Evolutionary conservation across 2,888 invertebrate species (phyloP), one percentile per base, ranked within the genome.

Genomic region (Girardia tigrina): DNA sequence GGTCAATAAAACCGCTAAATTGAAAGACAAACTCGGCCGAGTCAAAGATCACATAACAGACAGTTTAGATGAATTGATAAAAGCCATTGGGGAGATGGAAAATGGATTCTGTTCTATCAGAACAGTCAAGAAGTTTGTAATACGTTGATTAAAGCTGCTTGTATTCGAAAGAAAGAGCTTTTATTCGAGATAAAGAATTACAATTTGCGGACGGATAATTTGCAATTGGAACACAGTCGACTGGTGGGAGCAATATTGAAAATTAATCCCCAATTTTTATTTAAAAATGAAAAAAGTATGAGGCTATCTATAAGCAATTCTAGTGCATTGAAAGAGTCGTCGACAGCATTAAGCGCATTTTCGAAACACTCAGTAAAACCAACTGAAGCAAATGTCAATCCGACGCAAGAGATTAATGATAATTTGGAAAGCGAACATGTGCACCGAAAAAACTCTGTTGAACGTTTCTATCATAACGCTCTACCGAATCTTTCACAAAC

Each of bases 71-170:
- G 56, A 56, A n/a, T 56, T 56, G n/a, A 56, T 56, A n/a, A 56
- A 56, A 20, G 56, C 56, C 4, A 56, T 56, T 16, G 56, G 56
- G 4, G 56, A 56, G 23, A 23, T 56, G 4, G 56, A 56, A 56
- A 56, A 56, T 56, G 56, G 56, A 56, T 56, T 56, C 56, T 56
- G 23, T 56, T 56, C 23, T 56, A 56, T n/a, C 56, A 56, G n/a
- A 56, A 56, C n/a, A 56, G 56, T 56, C 56, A 56, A 6, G 20
- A 56, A 56, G n/a, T 56, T 56, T 56, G 23, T 16, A n/a, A n/a
- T 16, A 56, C 56, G 4, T 16, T 56, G 23, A 56, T 56, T n/a
- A 56, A 56, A 56, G 56, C 56, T 8, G 56, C 56, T 4, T 56
- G 56, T 23, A 56, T 20, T 16, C n/a, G 23, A n/a, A 56, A 56